Evolutionary conservation across 53 echinoderm and acorn worm genomes (phyloP).

Genomic region (Mesocentrotus franciscanus): DNA sequence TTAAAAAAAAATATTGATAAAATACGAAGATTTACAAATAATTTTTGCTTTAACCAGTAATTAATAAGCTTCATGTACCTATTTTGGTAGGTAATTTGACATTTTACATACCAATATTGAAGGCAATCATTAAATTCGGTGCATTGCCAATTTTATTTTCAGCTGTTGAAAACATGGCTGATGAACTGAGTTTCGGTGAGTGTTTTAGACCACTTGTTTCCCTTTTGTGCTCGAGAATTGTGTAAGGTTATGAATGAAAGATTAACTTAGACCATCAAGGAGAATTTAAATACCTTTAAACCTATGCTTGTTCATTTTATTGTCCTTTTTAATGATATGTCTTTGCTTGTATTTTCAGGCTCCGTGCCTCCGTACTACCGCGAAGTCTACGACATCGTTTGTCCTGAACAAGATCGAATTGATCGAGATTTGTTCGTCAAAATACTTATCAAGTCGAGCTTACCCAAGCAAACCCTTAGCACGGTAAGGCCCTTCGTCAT

Average conservation of each 20-base stretch:
- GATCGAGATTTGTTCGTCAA: slow-evolving; percentile 96
- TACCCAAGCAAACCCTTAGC: slow-evolving; percentile 92
- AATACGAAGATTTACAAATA: too few relatives aligned
- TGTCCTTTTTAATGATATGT: not conserved
- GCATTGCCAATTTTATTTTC: slow-evolving; percentile 60
- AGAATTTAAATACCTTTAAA: not conserved
- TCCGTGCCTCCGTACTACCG: slow-evolving; percentile 91
- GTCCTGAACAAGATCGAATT: slow-evolving; percentile 84
- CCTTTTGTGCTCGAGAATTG: not conserved
- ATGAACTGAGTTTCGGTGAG: slow-evolving; percentile 64
- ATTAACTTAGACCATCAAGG: not conserved
- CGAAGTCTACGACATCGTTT: slow-evolving; percentile 98
- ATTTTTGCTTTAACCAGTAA: not conserved
- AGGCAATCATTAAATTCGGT: not conserved
- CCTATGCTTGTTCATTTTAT: not conserved
- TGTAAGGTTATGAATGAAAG: not conserved
- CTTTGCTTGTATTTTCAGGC: slow-evolving; percentile 70
- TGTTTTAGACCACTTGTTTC: slow-evolving; percentile 23
- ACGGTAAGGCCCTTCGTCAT: slow-evolving; percentile 68
- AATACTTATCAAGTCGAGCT: slow-evolving; percentile 92
- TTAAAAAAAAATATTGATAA: too few relatives aligned
- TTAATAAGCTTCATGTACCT: not conserved
- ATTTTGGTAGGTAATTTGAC: not conserved
- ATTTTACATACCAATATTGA: not conserved
- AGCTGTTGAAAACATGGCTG: slow-evolving; percentile 61